These are phyloP conservation scores for Sphaeramia orbicularis DNA, from an alignment of 2,797 vertebrate species.

Conservation along the genomic window DNA sequence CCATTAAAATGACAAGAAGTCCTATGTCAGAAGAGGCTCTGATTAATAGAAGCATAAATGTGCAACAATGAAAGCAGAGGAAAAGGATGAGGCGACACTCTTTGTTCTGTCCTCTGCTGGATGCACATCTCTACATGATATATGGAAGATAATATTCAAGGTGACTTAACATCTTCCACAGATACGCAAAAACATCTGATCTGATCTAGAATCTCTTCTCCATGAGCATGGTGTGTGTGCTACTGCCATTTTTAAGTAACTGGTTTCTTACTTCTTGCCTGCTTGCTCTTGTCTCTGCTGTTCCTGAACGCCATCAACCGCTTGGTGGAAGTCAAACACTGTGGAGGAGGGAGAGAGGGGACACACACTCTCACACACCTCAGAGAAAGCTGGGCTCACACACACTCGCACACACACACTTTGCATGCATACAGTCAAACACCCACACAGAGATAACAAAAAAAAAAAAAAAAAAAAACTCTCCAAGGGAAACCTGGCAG, in stretches of 20 bases:
- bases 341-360: conserved; percentile 76
- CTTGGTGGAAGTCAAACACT: conserved; percentile 99
- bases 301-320: conserved; percentile 97
- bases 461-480: background rate
- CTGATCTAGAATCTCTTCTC: background rate
- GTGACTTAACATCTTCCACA: background rate
- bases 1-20: background rate
- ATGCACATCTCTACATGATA: background rate
- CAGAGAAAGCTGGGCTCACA: conserved; percentile 58
- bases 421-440: conserved; percentile 38
- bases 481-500: conserved; percentile 2
- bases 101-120: background rate
- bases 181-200: background rate
- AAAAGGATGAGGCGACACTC: background rate
- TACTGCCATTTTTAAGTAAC: conserved; percentile 50
- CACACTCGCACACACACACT: conserved; percentile 26
- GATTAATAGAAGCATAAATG: background rate
- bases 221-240: conserved; percentile 14
- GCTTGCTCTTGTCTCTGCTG: conserved; percentile 97
- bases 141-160: background rate
- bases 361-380: conserved; percentile 75
- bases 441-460: conserved; percentile 1
- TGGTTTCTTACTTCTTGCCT: conserved; percentile 93
- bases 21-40: background rate
- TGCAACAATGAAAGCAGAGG: background rate